phyloP scores from a whole-genome alignment of 2,797 vertebrate species.

The Protonibea diacanthus region DNA sequence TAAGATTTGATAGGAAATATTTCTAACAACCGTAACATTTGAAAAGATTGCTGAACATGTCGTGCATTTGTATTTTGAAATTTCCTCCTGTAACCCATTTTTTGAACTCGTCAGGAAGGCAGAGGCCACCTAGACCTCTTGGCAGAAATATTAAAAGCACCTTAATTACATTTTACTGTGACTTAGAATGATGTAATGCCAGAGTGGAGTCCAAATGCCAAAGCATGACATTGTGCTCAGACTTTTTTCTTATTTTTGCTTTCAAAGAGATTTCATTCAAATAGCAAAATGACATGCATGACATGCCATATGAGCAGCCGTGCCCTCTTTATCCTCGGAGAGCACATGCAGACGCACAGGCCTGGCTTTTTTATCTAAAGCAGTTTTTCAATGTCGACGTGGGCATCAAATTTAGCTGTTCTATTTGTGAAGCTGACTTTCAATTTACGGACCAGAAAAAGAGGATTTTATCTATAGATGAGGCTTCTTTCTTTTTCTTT shows the following conservation, averaged over 20 bases:
- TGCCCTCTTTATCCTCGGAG: constrained; percentile 2
- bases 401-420: not conserved
- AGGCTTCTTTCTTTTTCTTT: not conserved
- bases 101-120: not conserved
- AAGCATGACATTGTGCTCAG: not conserved
- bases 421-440: constrained; percentile 14
- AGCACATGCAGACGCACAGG: not conserved
- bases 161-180: constrained; percentile 6
- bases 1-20: not conserved
- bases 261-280: not conserved
- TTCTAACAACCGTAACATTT: not conserved
- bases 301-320: not conserved
- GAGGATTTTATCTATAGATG: constrained; percentile 4
- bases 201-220: not conserved
- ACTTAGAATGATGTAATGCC: not conserved
- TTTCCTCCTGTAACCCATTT: not conserved
- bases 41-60: not conserved
- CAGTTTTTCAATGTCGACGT: not conserved
- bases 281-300: constrained; percentile 14
- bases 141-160: constrained; percentile 6
- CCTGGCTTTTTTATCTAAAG: not conserved
- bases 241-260: not conserved
- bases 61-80: not conserved
- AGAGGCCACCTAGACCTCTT: not conserved
- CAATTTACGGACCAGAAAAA: not conserved